These are phyloP conservation scores for Isoperla grammatica DNA, from an alignment of 2,888 invertebrate genomes.

Conservation along the genomic window DNA sequence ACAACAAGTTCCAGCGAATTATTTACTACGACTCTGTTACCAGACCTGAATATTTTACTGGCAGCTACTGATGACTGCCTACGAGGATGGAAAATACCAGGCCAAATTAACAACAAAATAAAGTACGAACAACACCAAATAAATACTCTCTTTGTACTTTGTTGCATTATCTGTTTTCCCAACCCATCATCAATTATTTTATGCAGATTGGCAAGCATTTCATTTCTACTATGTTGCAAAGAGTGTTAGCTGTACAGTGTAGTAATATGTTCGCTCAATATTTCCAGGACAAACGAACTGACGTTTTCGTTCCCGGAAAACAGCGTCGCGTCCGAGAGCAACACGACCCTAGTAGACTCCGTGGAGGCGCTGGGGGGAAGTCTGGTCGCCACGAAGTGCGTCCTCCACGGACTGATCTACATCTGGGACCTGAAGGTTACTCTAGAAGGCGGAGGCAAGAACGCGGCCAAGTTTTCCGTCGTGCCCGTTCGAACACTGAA, in stretches of 20 bases:
- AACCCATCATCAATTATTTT: no score
- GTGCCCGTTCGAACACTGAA: constrained; percentile 32
- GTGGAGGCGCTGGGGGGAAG: constrained; percentile 33
- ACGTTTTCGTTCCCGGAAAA: constrained; percentile 27
- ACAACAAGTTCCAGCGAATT: constrained; percentile 21
- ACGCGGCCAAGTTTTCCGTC: constrained; percentile 16
- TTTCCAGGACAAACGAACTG: no score
- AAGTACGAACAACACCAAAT: background rate
- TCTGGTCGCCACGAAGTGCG: constrained; percentile 36
- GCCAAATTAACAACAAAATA: background rate
- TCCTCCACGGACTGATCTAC: constrained; percentile 36
- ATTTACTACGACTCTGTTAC: constrained; percentile 28
- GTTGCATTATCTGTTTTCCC: no score
- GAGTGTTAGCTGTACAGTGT: no score
- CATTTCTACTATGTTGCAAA: no score
- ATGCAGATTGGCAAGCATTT: no score
- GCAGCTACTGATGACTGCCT: constrained; percentile 33
- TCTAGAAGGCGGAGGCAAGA: background rate
- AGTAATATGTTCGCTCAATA: no score
- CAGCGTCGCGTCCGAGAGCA: constrained; percentile 35
- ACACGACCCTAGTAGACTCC: constrained; percentile 35
- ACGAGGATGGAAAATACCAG: constrained; percentile 26
- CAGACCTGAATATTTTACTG: constrained; percentile 31
- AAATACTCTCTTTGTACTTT: no score
- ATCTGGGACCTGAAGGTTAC: constrained; percentile 32